Percentiles rank a stretch among this genome's conserved stretches.
These are phyloP conservation scores for Ptycholaimellus sp. DNA, from an alignment of 2,888 invertebrate genomes.

Conservation along the genomic window DNA sequence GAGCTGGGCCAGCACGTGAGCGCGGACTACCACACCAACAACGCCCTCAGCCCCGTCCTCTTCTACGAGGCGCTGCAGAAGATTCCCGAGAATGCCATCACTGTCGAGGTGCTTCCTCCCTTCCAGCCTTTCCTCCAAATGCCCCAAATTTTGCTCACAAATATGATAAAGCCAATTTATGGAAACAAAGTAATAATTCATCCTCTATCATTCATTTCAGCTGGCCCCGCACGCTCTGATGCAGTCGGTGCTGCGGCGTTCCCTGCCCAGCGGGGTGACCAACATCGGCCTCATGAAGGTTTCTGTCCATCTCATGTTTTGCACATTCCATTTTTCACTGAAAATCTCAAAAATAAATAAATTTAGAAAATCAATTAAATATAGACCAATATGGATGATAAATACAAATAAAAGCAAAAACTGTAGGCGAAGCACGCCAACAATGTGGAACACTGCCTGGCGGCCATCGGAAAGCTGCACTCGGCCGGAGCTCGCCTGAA, in stretches of 20 bases:
- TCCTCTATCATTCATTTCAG: too few species aligned
- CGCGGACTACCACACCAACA: slow-evolving; percentile 55
- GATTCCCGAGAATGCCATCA: slow-evolving; percentile 62
- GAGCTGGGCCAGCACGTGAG: slow-evolving; percentile 50
- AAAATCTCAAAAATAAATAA: too few species aligned
- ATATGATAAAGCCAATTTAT: too few species aligned
- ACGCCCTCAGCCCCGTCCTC: slow-evolving; percentile 23
- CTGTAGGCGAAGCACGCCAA: slow-evolving; percentile 43
- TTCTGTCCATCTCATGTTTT: too few species aligned
- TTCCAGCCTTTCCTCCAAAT: neutral
- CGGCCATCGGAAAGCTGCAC: slow-evolving; percentile 56
- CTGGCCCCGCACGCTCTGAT: slow-evolving; percentile 81
- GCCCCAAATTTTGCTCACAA: too few species aligned
- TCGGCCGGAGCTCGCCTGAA: slow-evolving; percentile 51
- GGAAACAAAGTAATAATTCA: too few species aligned
- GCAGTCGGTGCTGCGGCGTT: slow-evolving; percentile 70
- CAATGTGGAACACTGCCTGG: slow-evolving; percentile 47
- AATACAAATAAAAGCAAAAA: too few species aligned
- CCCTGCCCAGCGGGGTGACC: slow-evolving; percentile 45
- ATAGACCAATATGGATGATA: too few species aligned
- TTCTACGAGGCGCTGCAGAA: slow-evolving; percentile 51
- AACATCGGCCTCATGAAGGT: slow-evolving; percentile 63
- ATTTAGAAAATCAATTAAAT: too few species aligned
- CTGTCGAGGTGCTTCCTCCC: slow-evolving; percentile 41
- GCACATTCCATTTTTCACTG: too few species aligned